These are phyloP conservation scores for Sitophilus oryzae DNA, from an alignment of 1,140 invertebrate genomes.

Conservation along the genomic window DNA sequence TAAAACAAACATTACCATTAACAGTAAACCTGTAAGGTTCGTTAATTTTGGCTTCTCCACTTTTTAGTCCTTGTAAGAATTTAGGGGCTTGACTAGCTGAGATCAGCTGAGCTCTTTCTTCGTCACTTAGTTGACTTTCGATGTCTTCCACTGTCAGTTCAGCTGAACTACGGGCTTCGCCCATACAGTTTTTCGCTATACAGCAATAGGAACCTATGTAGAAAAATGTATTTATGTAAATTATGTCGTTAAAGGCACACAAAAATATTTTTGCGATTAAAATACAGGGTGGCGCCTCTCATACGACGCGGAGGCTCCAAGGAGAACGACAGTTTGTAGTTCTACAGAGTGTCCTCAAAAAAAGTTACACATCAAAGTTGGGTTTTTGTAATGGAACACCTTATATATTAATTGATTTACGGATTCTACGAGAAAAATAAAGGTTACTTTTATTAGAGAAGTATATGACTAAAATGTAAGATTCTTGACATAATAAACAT, in stretches of 20 bases:
- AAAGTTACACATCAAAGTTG: too few species aligned
- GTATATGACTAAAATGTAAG: too few species aligned
- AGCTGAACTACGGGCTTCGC: conserved; percentile 76
- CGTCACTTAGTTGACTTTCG: conserved; percentile 80
- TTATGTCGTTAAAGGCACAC: conserved; percentile 55
- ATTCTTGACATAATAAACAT: too few species aligned
- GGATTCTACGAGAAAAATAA: too few species aligned
- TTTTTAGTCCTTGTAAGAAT: conserved; percentile 73
- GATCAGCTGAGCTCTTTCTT: conserved; percentile 70
- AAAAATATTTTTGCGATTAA: neutral
- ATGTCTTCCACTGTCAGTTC: conserved; percentile 87
- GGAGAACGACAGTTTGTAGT: too few species aligned
- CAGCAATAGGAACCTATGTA: conserved; percentile 90
- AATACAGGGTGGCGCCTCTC: too few species aligned
- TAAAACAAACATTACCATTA: conserved; percentile 54
- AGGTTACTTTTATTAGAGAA: too few species aligned
- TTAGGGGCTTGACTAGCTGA: conserved; percentile 74
- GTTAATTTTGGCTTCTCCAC: conserved; percentile 75
- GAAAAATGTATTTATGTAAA: too few species aligned
- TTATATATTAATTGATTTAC: too few species aligned
- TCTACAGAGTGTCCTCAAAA: too few species aligned
- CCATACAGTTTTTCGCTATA: conserved; percentile 87
- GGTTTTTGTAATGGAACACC: too few species aligned
- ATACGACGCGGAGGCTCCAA: too few species aligned
- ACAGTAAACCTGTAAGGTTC: conserved; percentile 74